A percentile compares a stretch with the other conserved stretches of the same genome.
Evolutionary conservation across 2,113 vertebrate species (phyloP).

Genomic region (Boulengerochromis microlepis): DNA sequence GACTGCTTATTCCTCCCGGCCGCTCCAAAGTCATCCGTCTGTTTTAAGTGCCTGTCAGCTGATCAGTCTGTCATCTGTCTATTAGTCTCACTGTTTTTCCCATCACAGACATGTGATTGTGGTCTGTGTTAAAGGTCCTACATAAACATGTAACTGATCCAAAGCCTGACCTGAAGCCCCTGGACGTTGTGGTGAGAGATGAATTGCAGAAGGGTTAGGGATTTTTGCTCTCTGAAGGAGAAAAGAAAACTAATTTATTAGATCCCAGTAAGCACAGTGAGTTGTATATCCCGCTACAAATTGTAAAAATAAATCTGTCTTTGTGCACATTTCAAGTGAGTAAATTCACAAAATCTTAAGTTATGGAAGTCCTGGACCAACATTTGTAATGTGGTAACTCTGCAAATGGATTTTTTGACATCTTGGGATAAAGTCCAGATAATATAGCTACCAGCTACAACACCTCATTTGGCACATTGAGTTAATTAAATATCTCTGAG

Average conservation of each 20-base stretch:
- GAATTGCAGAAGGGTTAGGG: background rate
- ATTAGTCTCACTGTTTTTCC: background rate
- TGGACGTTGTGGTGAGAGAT: background rate
- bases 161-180: background rate
- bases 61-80: slow-evolving; percentile 7
- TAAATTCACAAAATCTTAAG: background rate
- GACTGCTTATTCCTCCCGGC: background rate
- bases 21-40: background rate
- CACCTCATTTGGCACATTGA: background rate
- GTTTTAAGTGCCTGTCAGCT: slow-evolving; percentile 4
- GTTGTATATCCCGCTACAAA: background rate
- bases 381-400: background rate
- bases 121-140: background rate
- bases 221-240: background rate
- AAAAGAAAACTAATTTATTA: background rate
- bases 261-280: background rate
- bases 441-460: background rate
- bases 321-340: background rate
- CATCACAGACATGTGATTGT: background rate
- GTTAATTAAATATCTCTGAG: background rate
- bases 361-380: background rate
- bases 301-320: background rate
- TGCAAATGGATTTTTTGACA: background rate
- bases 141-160: background rate
- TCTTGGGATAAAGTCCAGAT: background rate